Conservation (phyloP, 2,797 vertebrate species). For the Malacoctenus gilli region DNA sequence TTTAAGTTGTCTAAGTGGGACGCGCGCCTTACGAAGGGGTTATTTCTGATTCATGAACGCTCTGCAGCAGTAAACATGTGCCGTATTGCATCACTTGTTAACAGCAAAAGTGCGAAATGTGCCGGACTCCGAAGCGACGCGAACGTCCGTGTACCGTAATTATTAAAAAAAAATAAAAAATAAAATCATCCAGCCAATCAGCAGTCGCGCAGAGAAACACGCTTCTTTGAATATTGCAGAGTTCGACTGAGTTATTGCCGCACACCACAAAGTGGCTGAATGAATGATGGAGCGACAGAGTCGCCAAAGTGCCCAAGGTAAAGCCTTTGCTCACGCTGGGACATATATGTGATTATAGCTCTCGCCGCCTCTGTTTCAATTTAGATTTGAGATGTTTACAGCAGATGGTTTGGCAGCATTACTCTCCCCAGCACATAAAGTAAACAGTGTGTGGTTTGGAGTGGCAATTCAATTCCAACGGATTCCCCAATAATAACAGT, state of each 20-base stretch:
- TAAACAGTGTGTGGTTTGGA: conserved; percentile 20
- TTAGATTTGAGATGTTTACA: conserved; percentile 19
- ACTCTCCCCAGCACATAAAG: not conserved
- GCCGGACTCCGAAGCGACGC: not conserved
- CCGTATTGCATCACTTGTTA: conserved; percentile 39
- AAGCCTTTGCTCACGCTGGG: conserved; percentile 12
- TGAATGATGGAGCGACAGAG: conserved; percentile 37
- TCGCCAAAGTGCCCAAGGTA: conserved; percentile 18
- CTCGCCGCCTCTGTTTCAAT: conserved; percentile 8
- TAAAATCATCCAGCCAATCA: conserved; percentile 66
- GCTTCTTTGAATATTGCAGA: conserved; percentile 48
- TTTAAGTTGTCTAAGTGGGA: conserved; percentile 51
- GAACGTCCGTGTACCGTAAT: conserved; percentile 4
- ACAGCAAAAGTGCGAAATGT: conserved; percentile 38
- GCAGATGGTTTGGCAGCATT: conserved; percentile 19
- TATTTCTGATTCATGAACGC: conserved; percentile 49
- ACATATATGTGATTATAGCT: not conserved
- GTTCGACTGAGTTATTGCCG: conserved; percentile 36
- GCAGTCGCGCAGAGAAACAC: conserved; percentile 48
- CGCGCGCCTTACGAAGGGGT: conserved; percentile 26
- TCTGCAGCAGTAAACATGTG: conserved; percentile 43
- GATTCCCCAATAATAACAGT: not conserved
- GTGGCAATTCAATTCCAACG: not conserved
- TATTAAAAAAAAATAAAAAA: conserved; percentile 26
- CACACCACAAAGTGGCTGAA: conserved; percentile 22